Base-by-base conservation (phyloP, 1,140 invertebrate genomes). In the Ylistrum balloti region DNA sequence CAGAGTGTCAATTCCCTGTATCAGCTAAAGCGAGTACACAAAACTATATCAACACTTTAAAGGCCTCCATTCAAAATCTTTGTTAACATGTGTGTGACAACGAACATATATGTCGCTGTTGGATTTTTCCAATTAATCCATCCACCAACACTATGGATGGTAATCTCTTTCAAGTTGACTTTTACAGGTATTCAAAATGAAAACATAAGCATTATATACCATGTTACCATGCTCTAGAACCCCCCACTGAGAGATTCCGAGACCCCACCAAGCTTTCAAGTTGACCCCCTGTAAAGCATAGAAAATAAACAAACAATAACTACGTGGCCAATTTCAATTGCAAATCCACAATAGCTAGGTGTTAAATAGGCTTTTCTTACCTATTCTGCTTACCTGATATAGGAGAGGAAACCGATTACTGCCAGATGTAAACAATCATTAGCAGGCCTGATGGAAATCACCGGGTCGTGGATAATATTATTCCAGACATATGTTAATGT, bases 151-250 rank as follows among this genome's bases (percentile, higher is more conserved):
- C 56, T 74, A 5, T 74, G 56, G 56, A 74, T 74, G 56, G 56
- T 74, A 74, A 74, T 74, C 56, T 74, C 56, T 74, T 74, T 74
- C 56, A 74, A 74, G 56, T 74, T 74, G 56, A 74, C 56, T 74
- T 74, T 74, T 74, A 74, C 56, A 74, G 56, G 56, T 74, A 74
- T 74, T 74, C 56, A n/a, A 74, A 74, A 74, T 74, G 56, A 74
- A 74, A 74, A 74, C 56, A 74, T 74, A 74, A 74, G 56, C 56
- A 74, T 74, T 74, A 74, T 74, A 74, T 74, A 74, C 56, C 56
- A 28, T 5, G 56, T 28, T 74, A 74, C 56, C 56, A 74, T 74
- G 56, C 28, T 74, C 56, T 74, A 74, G 56, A 74, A 74, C 56
- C 56, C 45, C 56, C 56, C 56, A 74, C 56, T 74, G 56, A 74